phyloP scores from a whole-genome alignment of 2,888 invertebrate genomes.

The Eledone cirrhosa region DNA sequence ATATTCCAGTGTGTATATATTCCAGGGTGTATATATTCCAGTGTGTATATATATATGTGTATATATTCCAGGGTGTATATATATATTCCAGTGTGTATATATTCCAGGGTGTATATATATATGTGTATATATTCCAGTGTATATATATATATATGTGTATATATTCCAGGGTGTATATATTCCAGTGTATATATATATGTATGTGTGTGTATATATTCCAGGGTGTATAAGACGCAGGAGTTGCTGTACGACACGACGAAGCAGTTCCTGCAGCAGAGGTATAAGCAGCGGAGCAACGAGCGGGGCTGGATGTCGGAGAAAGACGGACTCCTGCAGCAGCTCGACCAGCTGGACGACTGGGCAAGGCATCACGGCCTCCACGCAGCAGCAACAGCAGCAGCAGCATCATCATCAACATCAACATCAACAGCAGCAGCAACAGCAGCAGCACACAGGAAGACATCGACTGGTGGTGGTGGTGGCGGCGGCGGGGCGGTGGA shows the following conservation, averaged over 20 bases:
- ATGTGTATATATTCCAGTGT: no score
- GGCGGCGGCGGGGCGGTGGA: background rate
- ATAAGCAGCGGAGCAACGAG: conserved; percentile 62
- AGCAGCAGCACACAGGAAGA: background rate
- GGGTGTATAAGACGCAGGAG: conserved; percentile 67
- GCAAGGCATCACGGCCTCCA: conserved; percentile 37
- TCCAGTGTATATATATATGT: no score
- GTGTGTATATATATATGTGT: no score
- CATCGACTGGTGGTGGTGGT: background rate
- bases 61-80: no score
- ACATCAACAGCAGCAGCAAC: background rate
- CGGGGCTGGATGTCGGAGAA: conserved; percentile 66
- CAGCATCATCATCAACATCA: background rate
- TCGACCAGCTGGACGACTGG: conserved; percentile 47
- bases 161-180: no score
- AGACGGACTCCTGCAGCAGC: conserved; percentile 60
- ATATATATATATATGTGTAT: no score
- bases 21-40: no score
- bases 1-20: no score
- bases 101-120: no score
- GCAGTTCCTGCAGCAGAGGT: conserved; percentile 64
- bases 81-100: no score
- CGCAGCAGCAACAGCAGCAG: no score
- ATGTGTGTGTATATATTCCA: no score
- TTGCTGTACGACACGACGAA: conserved; percentile 67